Evolutionary conservation across 2,888 invertebrate genomes (phyloP).

Genomic region (Papilio protenor): DNA sequence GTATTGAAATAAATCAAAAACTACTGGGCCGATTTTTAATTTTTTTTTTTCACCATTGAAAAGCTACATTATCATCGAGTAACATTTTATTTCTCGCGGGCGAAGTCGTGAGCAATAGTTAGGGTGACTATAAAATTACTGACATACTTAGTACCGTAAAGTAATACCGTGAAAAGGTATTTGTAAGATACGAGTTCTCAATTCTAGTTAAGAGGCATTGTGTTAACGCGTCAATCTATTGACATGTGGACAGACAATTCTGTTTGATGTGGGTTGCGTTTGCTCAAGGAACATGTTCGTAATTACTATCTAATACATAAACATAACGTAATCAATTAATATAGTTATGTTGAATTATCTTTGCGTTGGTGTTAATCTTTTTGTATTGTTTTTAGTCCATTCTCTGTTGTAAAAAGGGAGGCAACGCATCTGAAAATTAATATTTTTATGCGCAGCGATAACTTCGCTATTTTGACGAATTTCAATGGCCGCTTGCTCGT

Average conservation of each 20-base stretch:
- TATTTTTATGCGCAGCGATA: no score
- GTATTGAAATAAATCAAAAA: no score
- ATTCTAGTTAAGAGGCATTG: slow-evolving; percentile 20
- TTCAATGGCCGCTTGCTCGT: no score
- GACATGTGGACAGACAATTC: slow-evolving; percentile 8
- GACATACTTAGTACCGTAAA: neutral
- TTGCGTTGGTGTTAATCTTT: neutral
- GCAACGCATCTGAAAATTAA: no score
- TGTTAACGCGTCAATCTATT: slow-evolving; percentile 24
- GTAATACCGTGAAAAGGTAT: neutral
- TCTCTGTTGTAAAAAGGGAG: no score
- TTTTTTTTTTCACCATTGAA: no score
- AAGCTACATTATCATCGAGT: no score
- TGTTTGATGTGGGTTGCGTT: slow-evolving; percentile 31
- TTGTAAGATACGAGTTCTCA: neutral
- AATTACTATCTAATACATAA: neutral
- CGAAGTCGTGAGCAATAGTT: no score
- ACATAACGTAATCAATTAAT: neutral
- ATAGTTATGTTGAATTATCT: neutral
- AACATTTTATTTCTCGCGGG: no score
- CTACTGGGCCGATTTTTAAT: no score
- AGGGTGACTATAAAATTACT: neutral
- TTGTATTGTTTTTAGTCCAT: neutral
- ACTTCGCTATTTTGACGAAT: no score
- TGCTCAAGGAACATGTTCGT: slow-evolving; percentile 21